phyloP scores from a whole-genome alignment of 2,797 vertebrate genomes.

The Dermochelys coriacea region DNA sequence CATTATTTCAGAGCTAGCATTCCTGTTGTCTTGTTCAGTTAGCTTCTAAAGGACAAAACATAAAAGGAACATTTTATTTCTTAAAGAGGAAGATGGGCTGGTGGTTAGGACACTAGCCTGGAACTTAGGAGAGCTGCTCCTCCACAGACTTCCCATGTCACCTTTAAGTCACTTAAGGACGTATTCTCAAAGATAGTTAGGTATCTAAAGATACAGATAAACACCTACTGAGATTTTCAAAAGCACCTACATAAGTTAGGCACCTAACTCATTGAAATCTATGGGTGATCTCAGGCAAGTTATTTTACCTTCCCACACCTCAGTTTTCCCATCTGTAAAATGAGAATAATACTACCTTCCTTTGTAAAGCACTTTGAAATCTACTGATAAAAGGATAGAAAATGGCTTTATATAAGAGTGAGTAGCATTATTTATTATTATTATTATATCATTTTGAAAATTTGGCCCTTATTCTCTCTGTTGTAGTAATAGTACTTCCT shows the following conservation, averaged over 20 bases:
- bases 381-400: not conserved
- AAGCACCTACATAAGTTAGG: not conserved
- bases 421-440: not conserved
- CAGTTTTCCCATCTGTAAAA: not conserved
- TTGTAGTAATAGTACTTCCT: not conserved
- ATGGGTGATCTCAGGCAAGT: not conserved
- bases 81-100: accelerated
- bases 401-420: not conserved
- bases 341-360: not conserved
- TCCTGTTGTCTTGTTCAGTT: accelerated
- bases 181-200: not conserved
- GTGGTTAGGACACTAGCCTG: not conserved
- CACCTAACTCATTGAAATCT: not conserved
- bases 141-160: accelerated
- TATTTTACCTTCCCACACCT: not conserved
- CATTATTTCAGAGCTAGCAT: not conserved
- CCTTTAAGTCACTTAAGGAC: not conserved
- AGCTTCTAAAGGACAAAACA: accelerated
- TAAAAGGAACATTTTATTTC: not conserved
- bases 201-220: not conserved
- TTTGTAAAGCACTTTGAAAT: not conserved
- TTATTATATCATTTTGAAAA: not conserved
- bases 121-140: not conserved
- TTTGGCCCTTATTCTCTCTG: not conserved
- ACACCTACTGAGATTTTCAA: not conserved